These are phyloP conservation scores for Gnathonemus longibarbis DNA, from an alignment of 2,113 vertebrate species.

Conservation along the genomic window DNA sequence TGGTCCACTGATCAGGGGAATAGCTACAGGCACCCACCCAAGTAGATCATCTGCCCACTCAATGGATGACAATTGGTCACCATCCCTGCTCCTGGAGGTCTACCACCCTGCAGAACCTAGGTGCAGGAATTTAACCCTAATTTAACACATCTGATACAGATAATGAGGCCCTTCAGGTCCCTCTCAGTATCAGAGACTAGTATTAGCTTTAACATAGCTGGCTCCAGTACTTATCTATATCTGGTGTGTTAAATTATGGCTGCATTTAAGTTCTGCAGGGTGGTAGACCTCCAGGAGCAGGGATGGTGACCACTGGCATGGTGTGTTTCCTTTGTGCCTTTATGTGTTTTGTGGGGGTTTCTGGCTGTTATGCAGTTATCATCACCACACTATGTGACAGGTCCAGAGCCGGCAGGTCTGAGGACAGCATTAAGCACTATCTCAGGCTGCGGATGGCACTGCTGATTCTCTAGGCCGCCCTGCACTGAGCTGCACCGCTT, in stretches of 20 bases:
- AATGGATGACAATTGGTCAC: background rate
- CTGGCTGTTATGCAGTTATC: background rate
- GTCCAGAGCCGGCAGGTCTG: background rate
- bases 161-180: too few relatives aligned
- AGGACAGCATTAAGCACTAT: background rate
- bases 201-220: too few relatives aligned
- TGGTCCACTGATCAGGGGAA: background rate
- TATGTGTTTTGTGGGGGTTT: background rate
- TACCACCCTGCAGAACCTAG: too few relatives aligned
- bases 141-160: too few relatives aligned
- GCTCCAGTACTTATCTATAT: too few relatives aligned
- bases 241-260: too few relatives aligned
- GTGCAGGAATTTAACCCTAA: too few relatives aligned
- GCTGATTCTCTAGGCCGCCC: background rate
- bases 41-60: background rate
- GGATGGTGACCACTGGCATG: too few relatives aligned
- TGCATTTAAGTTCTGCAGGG: too few relatives aligned
- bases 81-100: too few relatives aligned
- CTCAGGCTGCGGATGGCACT: background rate
- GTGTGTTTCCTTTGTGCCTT: background rate
- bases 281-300: too few relatives aligned
- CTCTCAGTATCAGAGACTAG: too few relatives aligned
- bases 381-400: background rate
- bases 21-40: background rate
- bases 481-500: background rate